Percentiles rank a stretch among this genome's conserved stretches.
Evolutionary conservation across 2,113 vertebrate genomes (phyloP).

Genomic region (Erinaceus europaeus): DNA sequence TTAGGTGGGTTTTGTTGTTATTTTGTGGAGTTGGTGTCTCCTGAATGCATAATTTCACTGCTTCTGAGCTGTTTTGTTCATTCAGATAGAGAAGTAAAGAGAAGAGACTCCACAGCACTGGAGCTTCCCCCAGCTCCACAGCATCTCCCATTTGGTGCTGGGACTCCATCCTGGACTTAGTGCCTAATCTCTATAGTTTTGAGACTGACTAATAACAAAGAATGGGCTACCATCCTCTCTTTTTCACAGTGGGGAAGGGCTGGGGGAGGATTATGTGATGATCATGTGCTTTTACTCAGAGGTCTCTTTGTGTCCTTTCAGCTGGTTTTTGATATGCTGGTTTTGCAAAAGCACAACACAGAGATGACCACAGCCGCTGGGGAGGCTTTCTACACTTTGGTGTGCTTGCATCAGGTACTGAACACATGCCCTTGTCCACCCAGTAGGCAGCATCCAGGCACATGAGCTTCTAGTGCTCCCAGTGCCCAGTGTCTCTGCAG

Average conservation of each 20-base stretch:
- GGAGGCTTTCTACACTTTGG: slow-evolving; percentile 97
- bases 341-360: slow-evolving; percentile 98
- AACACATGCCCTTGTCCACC: not conserved
- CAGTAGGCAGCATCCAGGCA: not conserved
- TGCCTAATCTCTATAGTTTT: slow-evolving; percentile 21
- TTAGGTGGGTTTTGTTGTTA: too few species aligned
- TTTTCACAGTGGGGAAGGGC: not conserved
- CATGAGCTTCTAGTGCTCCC: not conserved
- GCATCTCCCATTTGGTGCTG: too few species aligned
- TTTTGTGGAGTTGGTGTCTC: too few species aligned
- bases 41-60: too few species aligned
- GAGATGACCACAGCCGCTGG: slow-evolving; percentile 98
- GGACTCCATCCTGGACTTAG: too few species aligned
- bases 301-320: slow-evolving; percentile 76
- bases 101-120: too few species aligned
- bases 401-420: slow-evolving; percentile 94
- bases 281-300: slow-evolving; percentile 37
- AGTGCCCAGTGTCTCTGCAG: not conserved
- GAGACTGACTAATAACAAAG: not conserved
- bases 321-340: slow-evolving; percentile 99
- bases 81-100: too few species aligned
- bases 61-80: too few species aligned
- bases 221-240: not conserved
- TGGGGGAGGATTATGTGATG: not conserved
- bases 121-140: too few species aligned